Evolutionary conservation across 1,140 invertebrate genomes (phyloP).

Genomic region (Brachionus koreanus): DNA sequence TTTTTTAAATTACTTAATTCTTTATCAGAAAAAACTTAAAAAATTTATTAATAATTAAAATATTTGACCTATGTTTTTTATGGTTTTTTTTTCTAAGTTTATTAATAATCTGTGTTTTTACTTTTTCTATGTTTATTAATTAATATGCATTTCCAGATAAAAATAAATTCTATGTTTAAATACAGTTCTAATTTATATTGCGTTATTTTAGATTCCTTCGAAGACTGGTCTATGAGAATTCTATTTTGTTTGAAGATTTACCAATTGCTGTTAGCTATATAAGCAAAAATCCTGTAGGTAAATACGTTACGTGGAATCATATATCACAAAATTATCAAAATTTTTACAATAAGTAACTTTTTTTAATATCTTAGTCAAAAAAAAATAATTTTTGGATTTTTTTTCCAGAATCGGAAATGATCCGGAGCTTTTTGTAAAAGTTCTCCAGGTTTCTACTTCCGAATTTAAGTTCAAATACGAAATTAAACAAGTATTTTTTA

Average conservation of each 20-base stretch:
- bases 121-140: no score
- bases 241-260: not conserved
- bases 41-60: no score
- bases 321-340: slow-evolving; percentile 40
- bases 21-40: no score
- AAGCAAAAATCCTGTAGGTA: slow-evolving; percentile 36
- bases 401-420: slow-evolving; percentile 36
- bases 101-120: no score
- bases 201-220: not conserved
- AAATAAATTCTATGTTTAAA: no score
- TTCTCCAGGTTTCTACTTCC: not conserved
- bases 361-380: not conserved
- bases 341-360: slow-evolving; percentile 31
- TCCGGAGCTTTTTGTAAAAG: slow-evolving; percentile 13
- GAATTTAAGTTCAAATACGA: slow-evolving; percentile 41
- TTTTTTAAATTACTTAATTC: no score
- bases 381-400: not conserved
- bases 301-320: slow-evolving; percentile 43
- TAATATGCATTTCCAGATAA: no score
- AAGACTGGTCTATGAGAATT: slow-evolving; percentile 35
- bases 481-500: slow-evolving; percentile 37
- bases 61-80: no score
- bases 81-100: no score
- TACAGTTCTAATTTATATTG: no score
- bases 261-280: slow-evolving; percentile 6